Evolutionary conservation across 92 coral and sea anemone species (phyloP), one percentile per base, ranked within the genome.

Genomic region (Zoanthus gigantus): DNA sequence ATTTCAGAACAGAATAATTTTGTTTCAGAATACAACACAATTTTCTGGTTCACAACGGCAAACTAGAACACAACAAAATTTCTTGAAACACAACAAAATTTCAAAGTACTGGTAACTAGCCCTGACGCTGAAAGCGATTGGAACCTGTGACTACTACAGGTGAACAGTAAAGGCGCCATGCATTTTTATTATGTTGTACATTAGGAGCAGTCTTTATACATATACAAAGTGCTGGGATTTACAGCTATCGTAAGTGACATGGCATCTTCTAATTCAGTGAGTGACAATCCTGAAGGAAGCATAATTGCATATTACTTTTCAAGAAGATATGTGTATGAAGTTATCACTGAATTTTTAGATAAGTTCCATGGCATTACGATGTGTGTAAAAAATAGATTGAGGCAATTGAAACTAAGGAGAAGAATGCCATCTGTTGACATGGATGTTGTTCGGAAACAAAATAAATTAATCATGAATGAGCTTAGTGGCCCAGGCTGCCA

Each of bases 401-500:
- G 67, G 85, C 84, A 89, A 77, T 76, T 76, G 73, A 69, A 89
- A 17, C 76, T 83, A 76, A 89, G 85, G 72, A 89, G 92, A 83
- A 89, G 85, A 89, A 44, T 89, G 86, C 79, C 89, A 77, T 68
- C 88, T 65, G 56, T 74, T 77, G 92, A 88, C 80, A 63, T 83
- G 73, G 78, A 83, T 89, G 72, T 83, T 77, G 84, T 89, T 28
- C 92, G 89, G 77, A 85, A 89, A 84, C 88, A 77, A 76, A 57
- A 9, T 16, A 57, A 9, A 47, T 8, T 47, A 4, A 77, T 89
- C 45, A 50, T 42, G 84, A 82, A 82, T 71, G 88, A 82, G 58
- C 78, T 89, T 58, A 68, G 52, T 83, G 86, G 92, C 48, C 92
- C 92, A 53, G 89, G 92, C 83, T 72, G 83, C 83, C 83, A 72